phyloP scores from a whole-genome alignment of 2,797 vertebrate species.

The Sebastes melanostomus region DNA sequence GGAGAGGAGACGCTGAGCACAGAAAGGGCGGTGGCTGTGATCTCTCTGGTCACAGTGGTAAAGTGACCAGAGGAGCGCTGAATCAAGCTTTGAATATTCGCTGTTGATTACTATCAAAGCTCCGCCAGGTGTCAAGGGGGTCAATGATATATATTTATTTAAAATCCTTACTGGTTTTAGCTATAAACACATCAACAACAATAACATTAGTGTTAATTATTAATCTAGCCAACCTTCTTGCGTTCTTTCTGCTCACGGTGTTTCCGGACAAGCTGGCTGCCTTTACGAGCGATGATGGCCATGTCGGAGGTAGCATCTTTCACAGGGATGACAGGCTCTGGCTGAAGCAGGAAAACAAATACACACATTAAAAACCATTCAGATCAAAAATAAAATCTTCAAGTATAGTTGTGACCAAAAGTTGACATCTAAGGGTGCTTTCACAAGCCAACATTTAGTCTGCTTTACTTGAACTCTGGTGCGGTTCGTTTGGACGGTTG shows the following conservation, averaged over 20 bases:
- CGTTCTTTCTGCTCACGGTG: constrained; percentile 98
- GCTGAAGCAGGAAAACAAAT: constrained; percentile 74
- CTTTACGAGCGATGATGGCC: constrained; percentile 98
- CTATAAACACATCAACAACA: neutral
- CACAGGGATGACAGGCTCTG: constrained; percentile 96
- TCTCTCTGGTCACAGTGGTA: too few relatives aligned
- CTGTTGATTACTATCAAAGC: too few relatives aligned
- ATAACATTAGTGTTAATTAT: neutral
- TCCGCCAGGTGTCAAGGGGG: too few relatives aligned
- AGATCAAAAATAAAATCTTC: neutral
- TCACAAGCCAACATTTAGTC: too few relatives aligned
- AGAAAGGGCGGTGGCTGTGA: too few relatives aligned
- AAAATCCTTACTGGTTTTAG: neutral
- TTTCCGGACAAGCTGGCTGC: constrained; percentile 96
- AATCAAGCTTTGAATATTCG: too few relatives aligned
- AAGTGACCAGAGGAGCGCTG: too few relatives aligned
- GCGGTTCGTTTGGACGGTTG: too few relatives aligned
- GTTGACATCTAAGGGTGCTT: neutral
- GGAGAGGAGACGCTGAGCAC: too few relatives aligned
- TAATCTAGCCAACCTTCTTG: constrained; percentile 87
- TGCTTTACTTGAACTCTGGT: too few relatives aligned
- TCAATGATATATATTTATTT: neutral
- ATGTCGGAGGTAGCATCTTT: constrained; percentile 97
- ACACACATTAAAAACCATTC: neutral
- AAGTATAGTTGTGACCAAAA: neutral